phyloP scores from a whole-genome alignment of 2,113 vertebrate genomes.

The Meles meles region DNA sequence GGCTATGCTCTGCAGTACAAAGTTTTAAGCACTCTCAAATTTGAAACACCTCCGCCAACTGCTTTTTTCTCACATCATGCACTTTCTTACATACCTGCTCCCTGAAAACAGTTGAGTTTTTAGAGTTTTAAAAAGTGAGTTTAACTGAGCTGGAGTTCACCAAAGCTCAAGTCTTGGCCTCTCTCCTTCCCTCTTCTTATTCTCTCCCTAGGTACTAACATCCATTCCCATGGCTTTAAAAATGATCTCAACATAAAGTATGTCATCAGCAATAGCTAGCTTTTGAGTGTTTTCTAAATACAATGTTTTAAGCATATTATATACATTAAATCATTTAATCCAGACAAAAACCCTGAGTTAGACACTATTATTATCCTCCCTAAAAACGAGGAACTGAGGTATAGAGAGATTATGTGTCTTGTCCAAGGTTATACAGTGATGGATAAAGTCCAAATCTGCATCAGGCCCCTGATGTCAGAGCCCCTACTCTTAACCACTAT shows the following conservation, averaged over 20 bases:
- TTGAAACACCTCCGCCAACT: neutral
- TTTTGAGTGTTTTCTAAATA: slow-evolving; percentile 1
- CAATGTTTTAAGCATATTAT: neutral
- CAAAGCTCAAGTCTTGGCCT: neutral
- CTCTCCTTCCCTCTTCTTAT: neutral
- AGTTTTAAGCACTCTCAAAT: neutral
- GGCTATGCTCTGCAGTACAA: neutral
- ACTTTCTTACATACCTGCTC: neutral
- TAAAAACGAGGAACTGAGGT: neutral
- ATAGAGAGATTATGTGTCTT: neutral
- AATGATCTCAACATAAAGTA: neutral
- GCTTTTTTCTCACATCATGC: neutral
- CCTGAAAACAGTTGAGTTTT: neutral
- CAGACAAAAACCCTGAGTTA: neutral
- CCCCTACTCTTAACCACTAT: neutral
- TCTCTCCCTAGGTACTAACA: neutral
- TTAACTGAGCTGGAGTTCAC: neutral
- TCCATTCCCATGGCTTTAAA: neutral
- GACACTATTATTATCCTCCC: neutral
- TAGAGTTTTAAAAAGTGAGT: neutral
- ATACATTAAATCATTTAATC: slow-evolving; percentile 1
- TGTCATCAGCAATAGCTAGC: neutral
- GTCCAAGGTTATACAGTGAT: neutral
- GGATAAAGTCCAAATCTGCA: neutral
- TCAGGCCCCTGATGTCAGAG: neutral